phyloP scores from a whole-genome alignment of 64 coral and sea anemone genomes.

The Porites lutea region DNA sequence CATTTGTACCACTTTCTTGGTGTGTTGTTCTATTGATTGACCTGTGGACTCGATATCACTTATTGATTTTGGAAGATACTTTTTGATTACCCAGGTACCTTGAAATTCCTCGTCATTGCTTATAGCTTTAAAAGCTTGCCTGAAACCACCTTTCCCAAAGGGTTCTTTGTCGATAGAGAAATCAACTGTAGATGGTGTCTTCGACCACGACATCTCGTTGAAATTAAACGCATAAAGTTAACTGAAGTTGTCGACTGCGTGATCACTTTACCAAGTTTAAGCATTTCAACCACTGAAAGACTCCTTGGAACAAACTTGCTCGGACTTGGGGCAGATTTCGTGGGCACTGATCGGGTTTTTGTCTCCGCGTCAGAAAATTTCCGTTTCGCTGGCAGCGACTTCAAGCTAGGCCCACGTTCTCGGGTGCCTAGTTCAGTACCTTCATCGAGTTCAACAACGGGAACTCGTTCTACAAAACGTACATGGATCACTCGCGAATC shows the following conservation, averaged over 20 bases:
- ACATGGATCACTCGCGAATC: conserved; percentile 45
- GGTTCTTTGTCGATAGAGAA: conserved; percentile 37
- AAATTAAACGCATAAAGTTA: conserved; percentile 39
- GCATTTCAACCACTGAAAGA: conserved; percentile 46
- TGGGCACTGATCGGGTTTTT: neutral
- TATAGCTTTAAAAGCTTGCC: conserved; percentile 36
- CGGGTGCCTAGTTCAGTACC: neutral
- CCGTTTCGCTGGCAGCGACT: conserved; percentile 23
- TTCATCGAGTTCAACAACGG: conserved; percentile 20
- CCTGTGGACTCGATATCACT: conserved; percentile 20
- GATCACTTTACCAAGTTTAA: conserved; percentile 38
- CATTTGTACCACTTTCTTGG: conserved; percentile 63
- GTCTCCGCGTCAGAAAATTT: conserved; percentile 16
- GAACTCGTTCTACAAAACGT: conserved; percentile 38
- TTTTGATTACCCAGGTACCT: conserved; percentile 21
- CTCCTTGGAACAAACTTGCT: conserved; percentile 50
- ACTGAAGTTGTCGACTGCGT: conserved; percentile 33
- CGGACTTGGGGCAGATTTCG: neutral
- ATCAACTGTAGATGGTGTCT: conserved; percentile 17
- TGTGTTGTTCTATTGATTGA: conserved; percentile 52
- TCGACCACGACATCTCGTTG: conserved; percentile 14
- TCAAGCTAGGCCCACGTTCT: neutral
- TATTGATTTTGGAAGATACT: conserved; percentile 31
- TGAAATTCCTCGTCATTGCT: conserved; percentile 38
- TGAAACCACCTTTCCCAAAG: conserved; percentile 38